Evolutionary conservation across 2,797 vertebrate genomes (phyloP), one percentile per base, ranked within the genome.

Genomic region (Pteropus rufus): DNA sequence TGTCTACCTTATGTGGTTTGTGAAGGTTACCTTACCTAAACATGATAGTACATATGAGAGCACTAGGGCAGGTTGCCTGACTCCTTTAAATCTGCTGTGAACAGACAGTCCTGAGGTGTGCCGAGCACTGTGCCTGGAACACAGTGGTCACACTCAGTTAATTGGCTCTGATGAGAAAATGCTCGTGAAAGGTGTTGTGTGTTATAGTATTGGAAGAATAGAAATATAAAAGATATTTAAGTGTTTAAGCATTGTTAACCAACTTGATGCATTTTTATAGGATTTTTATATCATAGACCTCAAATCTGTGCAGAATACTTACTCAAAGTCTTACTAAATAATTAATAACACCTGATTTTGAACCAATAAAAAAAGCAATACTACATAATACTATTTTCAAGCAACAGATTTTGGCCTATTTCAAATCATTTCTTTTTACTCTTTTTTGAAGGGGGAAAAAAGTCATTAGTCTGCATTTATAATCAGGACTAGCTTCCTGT

Each of bases 401-500:
- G 90, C 60, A 93, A 87, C 80, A 91, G 92, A 97, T 95, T 96
- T 96, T 46, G 65, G 94, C 21, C 79, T 93, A 91, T 96, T 98
- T 97, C 67, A 96, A 64, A 95, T 91, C 75, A 95, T 96, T 94
- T 95, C 88, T 92, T 97, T 94, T 94, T 93, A 79, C 49, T 92
- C 95, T 96, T 97, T 97, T 87, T 94, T 93, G 90, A 70, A 92
- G 79, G 92, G 87, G 87, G 72, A 46, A 95, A 96, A 96, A 97
- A 97, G 91, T 96, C 97, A 95, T 97, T 97, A 97, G 96, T 96
- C 95, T 96, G 96, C 97, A 97, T 97, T 97, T 97, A 97, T 95
- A 96, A 97, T 97, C 95, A 89, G 97, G 95, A 97, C 95, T 96
- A 82, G 95, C 97, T 98, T 98, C 96, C 97, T 98, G 96, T 97